These are phyloP conservation scores for Cynaeus angustus DNA, from an alignment of 2,888 invertebrate species.

Conservation along the genomic window DNA sequence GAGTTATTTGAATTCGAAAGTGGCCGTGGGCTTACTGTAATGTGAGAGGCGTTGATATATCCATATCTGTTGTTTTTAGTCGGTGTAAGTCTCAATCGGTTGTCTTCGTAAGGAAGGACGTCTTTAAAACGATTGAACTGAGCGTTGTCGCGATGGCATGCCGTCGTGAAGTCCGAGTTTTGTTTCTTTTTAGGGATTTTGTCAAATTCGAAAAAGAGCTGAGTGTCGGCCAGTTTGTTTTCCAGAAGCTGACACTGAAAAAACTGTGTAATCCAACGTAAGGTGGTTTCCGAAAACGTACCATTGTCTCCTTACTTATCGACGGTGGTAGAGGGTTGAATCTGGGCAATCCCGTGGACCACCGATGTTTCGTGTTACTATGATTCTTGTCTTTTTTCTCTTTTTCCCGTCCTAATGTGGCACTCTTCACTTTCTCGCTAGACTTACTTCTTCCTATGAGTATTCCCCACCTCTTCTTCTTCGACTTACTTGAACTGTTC, in stretches of 20 bases:
- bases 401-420: conserved; percentile 81
- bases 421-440: conserved; percentile 77
- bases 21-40: conserved; percentile 77
- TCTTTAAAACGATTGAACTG: conserved; percentile 76
- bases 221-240: conserved; percentile 81
- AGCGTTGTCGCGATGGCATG: conserved; percentile 81
- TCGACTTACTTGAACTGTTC: conserved; percentile 66
- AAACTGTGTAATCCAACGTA: too few species aligned
- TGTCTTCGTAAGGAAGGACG: conserved; percentile 93
- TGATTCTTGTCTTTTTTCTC: conserved; percentile 73
- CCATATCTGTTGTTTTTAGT: conserved; percentile 88
- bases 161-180: conserved; percentile 82
- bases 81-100: conserved; percentile 87
- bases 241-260: conserved; percentile 79
- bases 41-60: conserved; percentile 94
- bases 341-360: conserved; percentile 83
- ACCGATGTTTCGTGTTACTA: conserved; percentile 77
- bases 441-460: conserved; percentile 78
- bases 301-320: conserved; percentile 87
- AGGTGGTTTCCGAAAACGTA: conserved; percentile 66
- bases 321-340: conserved; percentile 83
- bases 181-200: conserved; percentile 85
- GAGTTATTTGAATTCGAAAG: neutral
- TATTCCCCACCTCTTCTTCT: conserved; percentile 80
- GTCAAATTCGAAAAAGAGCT: conserved; percentile 89